A percentile compares a stretch with the other conserved stretches of the same genome.
These are phyloP conservation scores for Oryzias javanicus DNA, from an alignment of 2,113 vertebrate genomes.

Conservation along the genomic window DNA sequence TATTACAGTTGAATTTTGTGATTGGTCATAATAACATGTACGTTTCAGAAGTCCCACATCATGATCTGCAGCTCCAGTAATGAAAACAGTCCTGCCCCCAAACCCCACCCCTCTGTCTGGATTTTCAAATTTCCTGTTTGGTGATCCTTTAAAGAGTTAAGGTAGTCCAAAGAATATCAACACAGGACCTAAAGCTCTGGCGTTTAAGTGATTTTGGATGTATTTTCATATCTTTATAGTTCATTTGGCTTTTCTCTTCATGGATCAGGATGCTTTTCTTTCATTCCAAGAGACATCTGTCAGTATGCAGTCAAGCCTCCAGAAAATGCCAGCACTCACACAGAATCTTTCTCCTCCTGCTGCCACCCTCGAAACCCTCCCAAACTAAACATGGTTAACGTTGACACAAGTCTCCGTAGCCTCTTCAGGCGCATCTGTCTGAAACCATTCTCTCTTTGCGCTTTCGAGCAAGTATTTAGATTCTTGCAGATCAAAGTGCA, in stretches of 20 bases:
- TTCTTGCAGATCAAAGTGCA: constrained; percentile 62
- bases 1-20: too few species aligned
- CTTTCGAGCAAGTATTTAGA: constrained; percentile 69
- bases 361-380: constrained; percentile 30
- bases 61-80: too few species aligned
- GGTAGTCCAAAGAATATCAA: too few species aligned
- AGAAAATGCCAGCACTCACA: constrained; percentile 50
- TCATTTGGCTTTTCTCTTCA: constrained; percentile 44
- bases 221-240: constrained; percentile 12
- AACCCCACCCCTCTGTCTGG: too few species aligned
- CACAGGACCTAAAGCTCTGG: too few species aligned
- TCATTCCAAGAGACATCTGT: constrained; percentile 50
- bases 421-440: constrained; percentile 58
- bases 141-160: too few species aligned
- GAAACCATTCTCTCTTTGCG: constrained; percentile 37
- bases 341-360: constrained; percentile 50
- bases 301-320: constrained; percentile 45
- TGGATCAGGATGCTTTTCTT: constrained; percentile 25
- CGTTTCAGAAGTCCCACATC: too few species aligned
- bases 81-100: too few species aligned
- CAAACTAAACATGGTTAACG: constrained; percentile 59
- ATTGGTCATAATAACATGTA: too few species aligned
- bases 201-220: not conserved
- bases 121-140: too few species aligned
- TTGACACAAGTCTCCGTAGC: constrained; percentile 43